Evolutionary conservation across 2,797 vertebrate genomes (phyloP).

Genomic region (Crocidura indochinensis): DNA sequence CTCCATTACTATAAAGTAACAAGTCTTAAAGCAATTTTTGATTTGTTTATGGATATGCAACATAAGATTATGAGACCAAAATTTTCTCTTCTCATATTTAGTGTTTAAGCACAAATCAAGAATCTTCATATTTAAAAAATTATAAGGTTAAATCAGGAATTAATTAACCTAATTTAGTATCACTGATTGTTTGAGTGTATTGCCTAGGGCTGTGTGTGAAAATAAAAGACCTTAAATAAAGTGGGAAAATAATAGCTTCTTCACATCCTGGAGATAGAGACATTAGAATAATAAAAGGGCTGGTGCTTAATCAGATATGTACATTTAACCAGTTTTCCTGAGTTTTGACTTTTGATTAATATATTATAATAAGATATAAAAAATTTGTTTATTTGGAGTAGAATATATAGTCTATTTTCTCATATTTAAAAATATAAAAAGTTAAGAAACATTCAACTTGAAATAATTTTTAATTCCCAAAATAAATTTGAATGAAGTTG

Average conservation of each 20-base stretch:
- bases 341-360: neutral
- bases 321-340: neutral
- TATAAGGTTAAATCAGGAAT: neutral
- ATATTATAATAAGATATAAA: neutral
- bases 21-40: neutral
- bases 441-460: neutral
- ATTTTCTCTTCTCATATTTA: neutral
- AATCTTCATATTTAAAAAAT: neutral
- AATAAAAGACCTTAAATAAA: neutral
- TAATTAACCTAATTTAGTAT: neutral
- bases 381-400: neutral
- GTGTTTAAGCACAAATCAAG: conserved; percentile 29
- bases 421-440: conserved; percentile 6
- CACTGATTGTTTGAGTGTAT: neutral
- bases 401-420: neutral
- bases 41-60: neutral
- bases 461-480: neutral
- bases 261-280: neutral
- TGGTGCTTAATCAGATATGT: neutral
- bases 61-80: neutral
- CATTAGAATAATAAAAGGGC: accelerated
- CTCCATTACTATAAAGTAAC: neutral
- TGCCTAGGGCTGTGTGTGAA: neutral
- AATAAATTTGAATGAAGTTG: too few relatives aligned
- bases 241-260: neutral